Evolutionary conservation across 2,113 vertebrate genomes (phyloP), one percentile per base, ranked within the genome.

Genomic region (Rhipidura dahli): DNA sequence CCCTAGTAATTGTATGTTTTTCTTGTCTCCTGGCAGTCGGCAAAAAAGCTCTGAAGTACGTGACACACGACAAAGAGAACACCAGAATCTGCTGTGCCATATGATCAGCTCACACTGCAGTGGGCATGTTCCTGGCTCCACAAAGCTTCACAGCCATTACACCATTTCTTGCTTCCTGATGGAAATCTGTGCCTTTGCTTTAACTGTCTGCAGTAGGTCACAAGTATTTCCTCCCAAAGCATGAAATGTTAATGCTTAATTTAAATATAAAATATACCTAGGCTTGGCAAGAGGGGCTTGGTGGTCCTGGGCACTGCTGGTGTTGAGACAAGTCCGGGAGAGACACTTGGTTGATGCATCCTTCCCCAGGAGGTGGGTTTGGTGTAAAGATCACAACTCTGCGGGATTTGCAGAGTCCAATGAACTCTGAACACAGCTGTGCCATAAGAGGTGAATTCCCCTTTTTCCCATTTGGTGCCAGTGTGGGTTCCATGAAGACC

Each of bases 41-140:
- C 75, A 90, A 50, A 33, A 68, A 79, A 71, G 66, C 90, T 89
- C 80, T 61, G 89, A 64, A 77, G 78, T 79, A 54, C 26, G 6
- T 91, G 93, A 82, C 86, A 81, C 11, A 83, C 1, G 18, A 83
- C 85, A 89, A 84, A 88, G 92, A 77, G 88, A 90, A 79, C 89
- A 83, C 93, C 86, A 59, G 47, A 89, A 94, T 91, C 94, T 94
- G 92, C 87, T 44, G 56, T 66, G 85, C 93, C 88, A 28, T 92
- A 51, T 68, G 93, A 96, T 54, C 85, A 11, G 92, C 86, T 97
- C 68, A 2, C 44, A 10, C 35, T 59, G 82, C 79, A 53, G 49
- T 27, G 82, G 85, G 92, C 79, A 51, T 23, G 42, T 59, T 76
- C 90, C 84, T 73, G 78, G 73, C 79, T 59, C 47, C 54, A 9